Evolutionary conservation across 1,140 invertebrate species (phyloP).

Genomic region (Globodera ellingtonae): DNA sequence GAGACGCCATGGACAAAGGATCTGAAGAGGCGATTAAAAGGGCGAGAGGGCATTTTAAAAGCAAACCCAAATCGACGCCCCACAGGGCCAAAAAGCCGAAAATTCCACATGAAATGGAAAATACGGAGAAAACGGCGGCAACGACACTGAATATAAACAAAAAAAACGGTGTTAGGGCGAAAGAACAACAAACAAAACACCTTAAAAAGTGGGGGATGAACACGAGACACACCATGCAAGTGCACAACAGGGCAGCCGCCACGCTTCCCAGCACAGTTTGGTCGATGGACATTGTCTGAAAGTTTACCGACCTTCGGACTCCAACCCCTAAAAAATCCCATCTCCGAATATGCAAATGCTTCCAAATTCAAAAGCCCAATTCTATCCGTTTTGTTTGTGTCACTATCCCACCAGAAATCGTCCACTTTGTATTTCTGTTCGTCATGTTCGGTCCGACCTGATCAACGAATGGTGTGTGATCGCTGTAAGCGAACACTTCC

Average conservation of each 20-base stretch:
- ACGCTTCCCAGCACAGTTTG: constrained; percentile 62
- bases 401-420: no score
- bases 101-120: constrained; percentile 65
- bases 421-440: no score
- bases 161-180: background rate
- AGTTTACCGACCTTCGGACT: background rate
- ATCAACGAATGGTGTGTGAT: constrained; percentile 62
- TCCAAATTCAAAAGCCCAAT: no score
- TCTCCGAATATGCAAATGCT: no score
- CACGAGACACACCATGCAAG: constrained; percentile 66
- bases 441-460: constrained; percentile 36
- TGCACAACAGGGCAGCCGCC: constrained; percentile 65
- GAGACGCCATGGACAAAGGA: constrained; percentile 13
- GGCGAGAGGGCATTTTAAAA: constrained; percentile 66
- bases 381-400: no score
- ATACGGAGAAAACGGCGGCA: constrained; percentile 65
- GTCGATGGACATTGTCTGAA: constrained; percentile 63
- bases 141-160: constrained; percentile 48
- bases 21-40: constrained; percentile 6
- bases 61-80: constrained; percentile 65
- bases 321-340: no score
- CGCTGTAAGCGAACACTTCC: constrained; percentile 62
- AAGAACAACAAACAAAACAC: constrained; percentile 10
- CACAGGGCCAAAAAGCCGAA: constrained; percentile 66
- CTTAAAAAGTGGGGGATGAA: constrained; percentile 67